Base-by-base conservation (phyloP, 2,797 vertebrate species). In the Chrysocyon brachyurus region DNA sequence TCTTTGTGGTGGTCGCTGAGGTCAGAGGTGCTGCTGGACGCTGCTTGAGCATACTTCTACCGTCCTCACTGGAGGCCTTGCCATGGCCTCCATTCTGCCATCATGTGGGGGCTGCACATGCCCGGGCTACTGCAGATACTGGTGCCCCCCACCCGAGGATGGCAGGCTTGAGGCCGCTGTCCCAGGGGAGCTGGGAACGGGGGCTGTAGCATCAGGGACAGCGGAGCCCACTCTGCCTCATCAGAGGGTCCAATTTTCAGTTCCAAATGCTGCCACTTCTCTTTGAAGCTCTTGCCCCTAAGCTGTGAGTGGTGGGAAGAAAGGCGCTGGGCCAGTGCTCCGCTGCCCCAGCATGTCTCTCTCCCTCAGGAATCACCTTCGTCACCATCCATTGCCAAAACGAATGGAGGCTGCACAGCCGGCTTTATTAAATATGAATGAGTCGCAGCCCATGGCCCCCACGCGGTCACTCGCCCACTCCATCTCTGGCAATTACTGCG, bases 361-460 rank as follows among this genome's bases (percentile, higher is more conserved):
- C 91, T 91, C 96, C 96, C 96, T 11, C 68, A 97, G 97, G 97
- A 96, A 91, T 93, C 94, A 54, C 87, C 90, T 91, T 95, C 66
- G 15, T 97, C 96, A 94, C 94, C 96, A 97, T 98, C 94, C 86
- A 97, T 98, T 96, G 97, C 95, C n/a, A 26, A 97, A 98, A 98
- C 95, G 96, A 95, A 98, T 98, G 97, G 96, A 96, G 92, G 89
- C 97, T 2, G 2, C 22, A 40, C 88, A 87, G 92, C 91, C 28
- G 5, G 94, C 97, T 97, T 98, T 98, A 98, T 98, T 98, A 98
- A 98, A 98, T 98, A 98, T 98, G 97, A 98, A 98, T 98, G 97
- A 98, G 97, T 95, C 72, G 6, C 95, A 90, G 96, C 96, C 96
- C 97, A 95, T 0, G 26, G 96, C 92, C 97, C 94, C 96, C 93